Evolutionary conservation across 2,113 vertebrate genomes (phyloP), one percentile per base, ranked within the genome.

Genomic region (Pedetes capensis): DNA sequence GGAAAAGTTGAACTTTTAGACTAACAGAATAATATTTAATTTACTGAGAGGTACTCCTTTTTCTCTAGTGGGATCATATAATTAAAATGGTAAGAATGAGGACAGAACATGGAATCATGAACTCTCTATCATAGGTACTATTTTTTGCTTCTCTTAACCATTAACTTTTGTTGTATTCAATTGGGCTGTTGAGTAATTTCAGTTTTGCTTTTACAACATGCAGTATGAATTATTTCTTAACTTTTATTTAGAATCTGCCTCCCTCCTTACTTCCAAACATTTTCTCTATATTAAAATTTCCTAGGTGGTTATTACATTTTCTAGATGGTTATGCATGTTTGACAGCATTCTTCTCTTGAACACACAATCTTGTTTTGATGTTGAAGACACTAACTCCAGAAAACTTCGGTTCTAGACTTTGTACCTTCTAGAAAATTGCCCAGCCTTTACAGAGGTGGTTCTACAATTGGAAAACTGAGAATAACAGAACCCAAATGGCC

Each of bases 91-190:
- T 51, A 57, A 64, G 23, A 92, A 68, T 51, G 29, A 81, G 49
- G 14, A 68, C 55, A 51, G 25, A 66, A 79, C 57, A 74, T 11
- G 75, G 79, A 86, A 39, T 76, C 4, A 11, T 57, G 81, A 49
- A 57, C 71, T 16, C 81, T 32, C 27, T 71, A 12, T 78, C 12
- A 12, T 11, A 22, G 2, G 2, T 59, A 4, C 17, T 91, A 59
- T n/a, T 34, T 29, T 83, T 32, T 66, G 3, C 44, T 59, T 5
- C 51, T 76, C 10, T 61, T 55, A 79, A 34, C 42, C 8, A 23
- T 6, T 93, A 32, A 18, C 32, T 83, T 96, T 90, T 79, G 39
- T 78, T 92, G 89, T 29, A 92, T 82, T 72, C 27, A 12, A 92
- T 20, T 76, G 34, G 39, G 29, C 20, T 81, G 51, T 53, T 85